Percentiles rank a stretch among this genome's conserved stretches.
These are phyloP conservation scores for Thermophis baileyi DNA, from an alignment of 2,113 vertebrate species.

Conservation along the genomic window DNA sequence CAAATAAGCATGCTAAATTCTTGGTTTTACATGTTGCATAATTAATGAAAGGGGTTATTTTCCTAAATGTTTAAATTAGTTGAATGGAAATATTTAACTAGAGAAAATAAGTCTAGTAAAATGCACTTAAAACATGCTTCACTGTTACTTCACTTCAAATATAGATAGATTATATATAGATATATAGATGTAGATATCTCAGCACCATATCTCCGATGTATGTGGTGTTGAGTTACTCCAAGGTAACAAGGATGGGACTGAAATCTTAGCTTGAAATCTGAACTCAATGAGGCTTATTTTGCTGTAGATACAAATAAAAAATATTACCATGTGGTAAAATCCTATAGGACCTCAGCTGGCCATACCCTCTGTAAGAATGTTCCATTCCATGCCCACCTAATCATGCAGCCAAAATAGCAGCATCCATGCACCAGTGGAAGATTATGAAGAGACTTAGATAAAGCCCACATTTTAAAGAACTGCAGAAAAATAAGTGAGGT, in stretches of 20 bases:
- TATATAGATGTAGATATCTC: background rate
- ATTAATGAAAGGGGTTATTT: background rate
- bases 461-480: background rate
- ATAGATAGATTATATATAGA: background rate
- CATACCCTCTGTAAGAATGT: background rate
- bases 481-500: background rate
- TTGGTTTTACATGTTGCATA: background rate
- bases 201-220: background rate
- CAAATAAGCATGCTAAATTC: background rate
- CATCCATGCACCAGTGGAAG: background rate
- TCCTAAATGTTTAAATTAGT: background rate
- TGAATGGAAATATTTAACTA: background rate
- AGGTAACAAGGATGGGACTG: background rate
- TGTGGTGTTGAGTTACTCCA: background rate
- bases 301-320: background rate
- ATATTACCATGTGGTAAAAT: background rate
- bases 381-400: background rate
- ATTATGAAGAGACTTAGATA: background rate
- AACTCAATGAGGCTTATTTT: background rate
- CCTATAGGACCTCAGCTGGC: background rate
- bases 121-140: background rate
- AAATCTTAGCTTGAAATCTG: background rate
- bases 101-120: background rate
- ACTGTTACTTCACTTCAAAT: background rate
- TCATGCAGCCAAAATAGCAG: background rate